These are phyloP conservation scores for Syrista parreyssii DNA, from an alignment of 2,888 invertebrate genomes.

Conservation along the genomic window DNA sequence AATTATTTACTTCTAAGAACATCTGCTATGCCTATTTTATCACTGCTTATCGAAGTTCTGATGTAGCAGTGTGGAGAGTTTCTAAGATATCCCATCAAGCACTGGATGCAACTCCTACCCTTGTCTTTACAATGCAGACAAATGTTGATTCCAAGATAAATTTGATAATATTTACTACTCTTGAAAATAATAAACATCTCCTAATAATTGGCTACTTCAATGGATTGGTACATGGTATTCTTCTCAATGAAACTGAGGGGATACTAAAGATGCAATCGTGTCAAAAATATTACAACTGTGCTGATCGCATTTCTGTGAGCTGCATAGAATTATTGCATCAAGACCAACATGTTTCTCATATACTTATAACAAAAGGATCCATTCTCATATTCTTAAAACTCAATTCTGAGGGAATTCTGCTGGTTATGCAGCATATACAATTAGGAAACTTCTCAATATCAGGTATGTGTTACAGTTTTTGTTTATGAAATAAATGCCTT, in stretches of 20 bases:
- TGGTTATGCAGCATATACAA: conserved; percentile 33
- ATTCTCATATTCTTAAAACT: conserved; percentile 43
- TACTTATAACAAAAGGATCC: conserved; percentile 46
- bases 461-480: conserved; percentile 37
- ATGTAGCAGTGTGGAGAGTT: conserved; percentile 53
- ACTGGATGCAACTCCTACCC: conserved; percentile 20
- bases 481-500: not conserved
- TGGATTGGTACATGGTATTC: conserved; percentile 49
- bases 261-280: conserved; percentile 23
- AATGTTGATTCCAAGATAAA: conserved; percentile 38
- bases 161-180: conserved; percentile 45
- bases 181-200: conserved; percentile 33
- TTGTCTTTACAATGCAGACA: conserved; percentile 35
- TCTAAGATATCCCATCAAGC: conserved; percentile 30
- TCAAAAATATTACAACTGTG: conserved; percentile 36
- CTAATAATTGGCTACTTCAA: conserved; percentile 51
- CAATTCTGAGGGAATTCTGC: conserved; percentile 35
- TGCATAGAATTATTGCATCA: conserved; percentile 36
- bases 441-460: conserved; percentile 51
- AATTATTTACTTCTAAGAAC: conserved; percentile 28
- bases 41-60: conserved; percentile 48
- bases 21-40: conserved; percentile 49
- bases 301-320: conserved; percentile 43
- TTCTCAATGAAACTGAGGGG: conserved; percentile 27
- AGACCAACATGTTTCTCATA: conserved; percentile 27